Conservation (phyloP, 2,113 vertebrate species). For the Protobothrops mucrosquamatus region DNA sequence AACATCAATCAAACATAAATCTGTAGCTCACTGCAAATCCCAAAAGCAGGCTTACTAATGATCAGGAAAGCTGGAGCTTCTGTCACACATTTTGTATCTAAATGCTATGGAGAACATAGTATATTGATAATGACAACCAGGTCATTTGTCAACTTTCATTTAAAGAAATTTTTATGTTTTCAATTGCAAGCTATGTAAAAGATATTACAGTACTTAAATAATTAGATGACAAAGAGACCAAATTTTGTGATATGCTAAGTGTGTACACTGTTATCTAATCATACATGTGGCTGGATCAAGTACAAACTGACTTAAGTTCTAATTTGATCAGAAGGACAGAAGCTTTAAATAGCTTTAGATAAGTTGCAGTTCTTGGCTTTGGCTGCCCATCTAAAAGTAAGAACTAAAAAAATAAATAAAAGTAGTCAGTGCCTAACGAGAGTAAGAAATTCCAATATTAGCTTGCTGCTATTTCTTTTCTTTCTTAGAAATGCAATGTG, state of each 20-base stretch:
- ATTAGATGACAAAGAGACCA: neutral
- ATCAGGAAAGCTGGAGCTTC: conserved; percentile 4
- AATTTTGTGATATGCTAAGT: neutral
- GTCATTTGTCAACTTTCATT: neutral
- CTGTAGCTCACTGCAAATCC: neutral
- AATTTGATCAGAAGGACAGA: neutral
- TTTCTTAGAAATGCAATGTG: neutral
- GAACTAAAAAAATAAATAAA: neutral
- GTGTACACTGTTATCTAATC: neutral
- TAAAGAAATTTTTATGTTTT: neutral
- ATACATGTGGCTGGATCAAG: neutral
- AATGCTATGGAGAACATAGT: conserved; percentile 5
- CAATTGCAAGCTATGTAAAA: neutral
- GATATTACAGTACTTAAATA: neutral
- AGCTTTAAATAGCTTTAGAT: neutral
- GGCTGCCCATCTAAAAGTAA: neutral
- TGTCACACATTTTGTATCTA: neutral
- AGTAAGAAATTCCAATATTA: neutral
- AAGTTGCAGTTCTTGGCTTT: neutral
- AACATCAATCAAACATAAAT: neutral
- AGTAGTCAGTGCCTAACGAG: neutral
- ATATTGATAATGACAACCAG: conserved; percentile 17
- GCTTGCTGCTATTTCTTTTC: neutral
- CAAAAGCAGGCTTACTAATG: neutral
- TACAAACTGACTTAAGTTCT: neutral